Evolutionary conservation across 2,113 vertebrate species (phyloP), one percentile per base, ranked within the genome.

Genomic region (Bos javanicus): DNA sequence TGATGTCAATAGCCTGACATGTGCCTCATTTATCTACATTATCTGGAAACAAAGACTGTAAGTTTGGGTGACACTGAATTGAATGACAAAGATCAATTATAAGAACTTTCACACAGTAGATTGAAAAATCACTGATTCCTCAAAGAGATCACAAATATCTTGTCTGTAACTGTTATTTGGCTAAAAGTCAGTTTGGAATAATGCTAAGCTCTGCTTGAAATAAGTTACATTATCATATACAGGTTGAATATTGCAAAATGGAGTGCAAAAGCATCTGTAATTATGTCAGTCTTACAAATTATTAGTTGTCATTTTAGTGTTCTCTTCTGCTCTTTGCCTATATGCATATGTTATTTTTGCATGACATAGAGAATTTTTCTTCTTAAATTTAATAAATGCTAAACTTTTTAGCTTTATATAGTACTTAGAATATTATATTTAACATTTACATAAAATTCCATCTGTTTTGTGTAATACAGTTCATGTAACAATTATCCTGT

Each of bases 1-100:
- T 97, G 98, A 98, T 98, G 98, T 98, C 98, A 98, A 98, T 99
- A 99, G 98, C 97, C 98, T 97, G 98, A 94, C 26, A 36, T 96
- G 96, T 96, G 88, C 80, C 96, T 99, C 98, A 98, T 99, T 99
- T 98, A 98, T 99, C 98, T 98, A 92, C 97, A 97, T 99, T 98
- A 98, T 97, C 76, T 76, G 97, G 98, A 97, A 98, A 98, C 97
- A 98, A 97, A 98, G 98, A 98, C 98, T 98, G 96, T 98, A 98
- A 98, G 98, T 98, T 93, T 96, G 96, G 97, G 89, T 94, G 87
- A 98, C 98, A 98, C 93, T 98, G 98, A 98, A 98, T 96, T 98
- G 98, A 98, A 98, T 97, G 98, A 98, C 97, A 98, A 97, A 98
- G 98, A 98, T 98, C 98, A 98, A 98, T 98, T 97, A 98, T 83